Conservation (phyloP, 2,888 invertebrate genomes). For the Agonopterix alstromeriana region DNA sequence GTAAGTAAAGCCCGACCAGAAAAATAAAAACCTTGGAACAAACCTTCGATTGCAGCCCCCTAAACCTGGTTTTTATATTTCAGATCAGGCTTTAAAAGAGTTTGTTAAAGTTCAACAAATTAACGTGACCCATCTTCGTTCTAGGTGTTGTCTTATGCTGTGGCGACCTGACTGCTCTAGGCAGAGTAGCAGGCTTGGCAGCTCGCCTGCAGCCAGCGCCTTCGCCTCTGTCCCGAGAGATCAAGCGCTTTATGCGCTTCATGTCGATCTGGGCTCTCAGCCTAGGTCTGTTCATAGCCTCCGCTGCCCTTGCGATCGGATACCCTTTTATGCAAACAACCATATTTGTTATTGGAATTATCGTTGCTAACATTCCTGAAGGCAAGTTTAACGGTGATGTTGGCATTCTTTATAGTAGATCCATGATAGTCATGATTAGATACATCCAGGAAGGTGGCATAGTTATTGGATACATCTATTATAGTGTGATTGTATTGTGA, state of each 20-base stretch:
- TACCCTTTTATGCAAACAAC: slow-evolving; percentile 99
- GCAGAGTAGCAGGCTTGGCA: slow-evolving; percentile 94
- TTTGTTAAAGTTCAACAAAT: too few species aligned
- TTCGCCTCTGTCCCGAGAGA: slow-evolving; percentile 97
- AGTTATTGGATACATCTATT: too few species aligned
- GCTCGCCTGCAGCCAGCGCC: slow-evolving; percentile 94
- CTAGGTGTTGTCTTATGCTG: slow-evolving; percentile 87
- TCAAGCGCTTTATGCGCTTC: slow-evolving; percentile 96
- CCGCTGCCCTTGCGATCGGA: slow-evolving; percentile 94
- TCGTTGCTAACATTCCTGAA: slow-evolving; percentile 99
- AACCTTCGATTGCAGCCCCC: too few species aligned
- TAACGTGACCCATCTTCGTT: too few species aligned
- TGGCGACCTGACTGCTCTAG: slow-evolving; percentile 89
- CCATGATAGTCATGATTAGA: neutral
- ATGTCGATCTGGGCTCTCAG: slow-evolving; percentile 95
- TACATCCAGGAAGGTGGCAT: too few species aligned
- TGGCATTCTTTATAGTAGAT: too few species aligned
- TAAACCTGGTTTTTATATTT: too few species aligned
- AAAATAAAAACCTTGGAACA: too few species aligned
- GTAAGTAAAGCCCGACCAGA: too few species aligned
- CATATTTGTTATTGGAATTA: slow-evolving; percentile 97
- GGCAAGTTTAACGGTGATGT: slow-evolving; percentile 46
- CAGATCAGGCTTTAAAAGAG: too few species aligned
- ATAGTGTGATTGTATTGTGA: too few species aligned
- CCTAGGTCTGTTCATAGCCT: slow-evolving; percentile 94